phyloP scores from a whole-genome alignment of 2,113 vertebrate species.

The Oncorhynchus clarkii region DNA sequence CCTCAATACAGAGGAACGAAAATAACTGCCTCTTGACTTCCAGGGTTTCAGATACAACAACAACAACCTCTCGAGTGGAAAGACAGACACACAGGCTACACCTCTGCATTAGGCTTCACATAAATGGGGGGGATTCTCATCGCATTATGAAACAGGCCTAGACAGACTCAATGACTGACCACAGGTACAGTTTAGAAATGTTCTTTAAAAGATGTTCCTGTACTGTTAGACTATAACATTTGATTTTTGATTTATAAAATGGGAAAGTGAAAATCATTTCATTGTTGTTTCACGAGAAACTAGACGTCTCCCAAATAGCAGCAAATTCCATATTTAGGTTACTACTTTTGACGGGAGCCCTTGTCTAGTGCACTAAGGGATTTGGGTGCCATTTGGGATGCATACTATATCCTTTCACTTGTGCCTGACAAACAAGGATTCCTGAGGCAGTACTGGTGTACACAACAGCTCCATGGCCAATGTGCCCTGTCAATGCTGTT shows the following conservation, averaged over 20 bases:
- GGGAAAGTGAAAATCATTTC: background rate
- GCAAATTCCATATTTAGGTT: too few relatives aligned
- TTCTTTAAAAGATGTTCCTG: background rate
- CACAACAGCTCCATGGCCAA: slow-evolving; percentile 2
- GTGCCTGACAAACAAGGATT: background rate
- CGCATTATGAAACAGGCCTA: too few relatives aligned
- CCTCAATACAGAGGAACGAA: slow-evolving; percentile 12
- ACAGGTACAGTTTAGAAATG: background rate
- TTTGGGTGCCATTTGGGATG: too few relatives aligned
- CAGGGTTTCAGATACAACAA: slow-evolving; percentile 6
- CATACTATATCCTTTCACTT: background rate
- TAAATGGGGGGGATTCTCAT: too few relatives aligned
- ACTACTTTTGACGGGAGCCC: too few relatives aligned
- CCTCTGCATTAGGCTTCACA: background rate
- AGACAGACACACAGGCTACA: background rate
- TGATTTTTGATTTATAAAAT: background rate
- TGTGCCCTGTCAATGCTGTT: background rate
- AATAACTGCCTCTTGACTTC: slow-evolving; percentile 22
- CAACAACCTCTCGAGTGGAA: background rate
- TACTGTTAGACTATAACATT: background rate
- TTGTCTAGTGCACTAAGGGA: too few relatives aligned
- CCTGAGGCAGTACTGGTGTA: background rate
- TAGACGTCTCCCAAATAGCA: too few relatives aligned
- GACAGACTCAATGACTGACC: background rate
- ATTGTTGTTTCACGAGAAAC: too few relatives aligned